A percentile compares a stretch with the other conserved stretches of the same genome.
Conservation (phyloP, 1,140 invertebrate genomes). For the Leptonema lineaticorne region DNA sequence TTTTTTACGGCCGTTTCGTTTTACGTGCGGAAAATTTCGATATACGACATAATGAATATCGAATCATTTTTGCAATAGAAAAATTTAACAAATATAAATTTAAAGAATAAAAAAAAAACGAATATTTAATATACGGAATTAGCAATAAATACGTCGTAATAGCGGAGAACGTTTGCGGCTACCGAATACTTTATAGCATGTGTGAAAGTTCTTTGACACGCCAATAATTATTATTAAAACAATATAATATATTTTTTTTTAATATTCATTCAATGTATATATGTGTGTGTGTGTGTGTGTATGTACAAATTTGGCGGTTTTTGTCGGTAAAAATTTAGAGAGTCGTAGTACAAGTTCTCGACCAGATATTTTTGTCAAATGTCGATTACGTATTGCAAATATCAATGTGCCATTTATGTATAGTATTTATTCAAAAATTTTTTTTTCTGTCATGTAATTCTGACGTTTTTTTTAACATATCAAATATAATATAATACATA, state of each 20-base stretch:
- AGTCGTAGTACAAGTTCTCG: conserved; percentile 8
- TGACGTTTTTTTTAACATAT: too few relatives aligned
- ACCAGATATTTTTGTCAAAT: conserved; percentile 10
- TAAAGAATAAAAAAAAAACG: neutral
- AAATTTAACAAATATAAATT: neutral
- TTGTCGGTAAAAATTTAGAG: conserved; percentile 7
- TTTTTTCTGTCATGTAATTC: too few relatives aligned
- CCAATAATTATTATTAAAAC: neutral
- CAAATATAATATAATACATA: too few relatives aligned
- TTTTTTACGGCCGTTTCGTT: neutral
- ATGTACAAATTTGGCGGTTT: neutral
- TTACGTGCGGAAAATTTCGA: neutral
- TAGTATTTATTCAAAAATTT: neutral
- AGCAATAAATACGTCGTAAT: too few relatives aligned
- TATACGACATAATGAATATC: neutral
- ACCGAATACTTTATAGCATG: neutral
- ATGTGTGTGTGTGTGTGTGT: neutral
- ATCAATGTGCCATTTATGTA: neutral
- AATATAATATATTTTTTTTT: neutral
- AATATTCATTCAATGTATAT: too few relatives aligned
- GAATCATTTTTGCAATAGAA: neutral
- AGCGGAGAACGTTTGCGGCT: neutral
- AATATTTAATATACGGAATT: too few relatives aligned
- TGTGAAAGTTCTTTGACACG: neutral
- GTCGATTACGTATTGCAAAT: neutral